A percentile compares a stretch with the other conserved stretches of the same genome.
Conservation (phyloP, 1,140 invertebrate genomes). For the Drosophila kikkawai region DNA sequence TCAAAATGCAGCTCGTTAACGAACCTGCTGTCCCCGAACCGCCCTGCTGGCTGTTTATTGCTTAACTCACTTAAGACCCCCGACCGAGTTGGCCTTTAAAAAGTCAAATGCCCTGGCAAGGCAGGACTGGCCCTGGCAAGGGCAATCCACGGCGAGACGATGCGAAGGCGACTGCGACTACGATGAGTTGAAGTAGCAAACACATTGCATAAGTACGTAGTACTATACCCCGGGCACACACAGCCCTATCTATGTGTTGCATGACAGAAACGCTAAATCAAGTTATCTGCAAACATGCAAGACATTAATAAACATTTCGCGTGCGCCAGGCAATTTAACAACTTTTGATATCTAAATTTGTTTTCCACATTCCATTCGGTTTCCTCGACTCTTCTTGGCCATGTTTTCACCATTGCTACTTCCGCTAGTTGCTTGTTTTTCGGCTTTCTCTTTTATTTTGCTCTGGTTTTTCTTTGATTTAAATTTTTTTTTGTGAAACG, state of each 20-base stretch:
- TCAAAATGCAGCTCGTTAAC: conserved; percentile 72
- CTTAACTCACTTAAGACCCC: conserved; percentile 58
- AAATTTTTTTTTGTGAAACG: conserved; percentile 30
- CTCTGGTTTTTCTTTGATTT: background rate
- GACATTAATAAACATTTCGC: conserved; percentile 84
- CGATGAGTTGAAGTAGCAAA: conserved; percentile 64
- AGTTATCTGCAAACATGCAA: conserved; percentile 83
- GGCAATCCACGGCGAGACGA: conserved; percentile 43
- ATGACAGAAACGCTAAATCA: conserved; percentile 83
- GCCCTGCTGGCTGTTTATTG: conserved; percentile 34
- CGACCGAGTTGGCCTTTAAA: conserved; percentile 73
- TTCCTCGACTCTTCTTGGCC: conserved; percentile 56
- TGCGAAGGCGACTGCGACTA: background rate
- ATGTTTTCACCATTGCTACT: conserved; percentile 48
- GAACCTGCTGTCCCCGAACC: conserved; percentile 14
- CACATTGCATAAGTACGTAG: conserved; percentile 32
- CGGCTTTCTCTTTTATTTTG: conserved; percentile 1
- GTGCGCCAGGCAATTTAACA: conserved; percentile 83
- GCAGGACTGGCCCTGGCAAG: conserved; percentile 32
- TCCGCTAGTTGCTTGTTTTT: conserved; percentile 14
- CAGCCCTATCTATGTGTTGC: conserved; percentile 67
- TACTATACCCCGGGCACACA: background rate
- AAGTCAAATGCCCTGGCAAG: conserved; percentile 59
- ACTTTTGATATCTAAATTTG: conserved; percentile 84
- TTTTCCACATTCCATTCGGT: conserved; percentile 59